Evolutionary conservation across 2,888 invertebrate genomes (phyloP).

Genomic region (Apotomis turbidana): DNA sequence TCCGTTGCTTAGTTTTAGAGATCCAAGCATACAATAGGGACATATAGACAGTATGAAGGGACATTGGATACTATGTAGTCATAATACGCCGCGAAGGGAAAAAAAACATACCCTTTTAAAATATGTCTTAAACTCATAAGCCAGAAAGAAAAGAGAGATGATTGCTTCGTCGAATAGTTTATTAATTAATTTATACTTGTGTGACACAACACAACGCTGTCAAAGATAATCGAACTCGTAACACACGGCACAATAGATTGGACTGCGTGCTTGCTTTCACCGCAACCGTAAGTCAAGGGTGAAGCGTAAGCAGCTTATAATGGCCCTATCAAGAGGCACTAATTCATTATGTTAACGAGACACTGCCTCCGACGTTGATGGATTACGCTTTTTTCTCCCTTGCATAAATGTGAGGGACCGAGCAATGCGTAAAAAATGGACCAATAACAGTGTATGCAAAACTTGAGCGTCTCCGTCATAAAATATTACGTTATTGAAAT

Average conservation of each 20-base stretch:
- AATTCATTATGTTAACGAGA: slow-evolving; percentile 82
- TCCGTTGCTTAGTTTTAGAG: too few relatives aligned
- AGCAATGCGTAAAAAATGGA: slow-evolving; percentile 59
- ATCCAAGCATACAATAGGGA: too few relatives aligned
- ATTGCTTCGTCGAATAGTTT: too few relatives aligned
- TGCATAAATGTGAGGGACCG: slow-evolving; percentile 53
- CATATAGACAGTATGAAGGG: too few relatives aligned
- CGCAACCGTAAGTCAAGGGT: slow-evolving; percentile 41
- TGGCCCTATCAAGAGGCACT: slow-evolving; percentile 55
- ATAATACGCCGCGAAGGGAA: too few relatives aligned
- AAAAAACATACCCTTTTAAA: too few relatives aligned
- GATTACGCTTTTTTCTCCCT: slow-evolving; percentile 65
- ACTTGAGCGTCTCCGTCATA: slow-evolving; percentile 54
- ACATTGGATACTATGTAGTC: too few relatives aligned
- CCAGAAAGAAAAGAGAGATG: too few relatives aligned
- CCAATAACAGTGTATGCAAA: slow-evolving; percentile 64
- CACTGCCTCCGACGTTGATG: slow-evolving; percentile 76
- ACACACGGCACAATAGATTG: background rate
- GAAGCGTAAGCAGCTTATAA: slow-evolving; percentile 43
- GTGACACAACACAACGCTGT: too few relatives aligned
- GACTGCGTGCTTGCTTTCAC: slow-evolving; percentile 21
- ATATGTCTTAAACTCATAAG: too few relatives aligned
- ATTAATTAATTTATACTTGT: too few relatives aligned
- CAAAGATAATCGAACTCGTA: background rate
- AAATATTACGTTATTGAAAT: slow-evolving; percentile 70